Base-by-base conservation (phyloP, 2,113 vertebrate genomes). In the Peromyscus californicus region DNA sequence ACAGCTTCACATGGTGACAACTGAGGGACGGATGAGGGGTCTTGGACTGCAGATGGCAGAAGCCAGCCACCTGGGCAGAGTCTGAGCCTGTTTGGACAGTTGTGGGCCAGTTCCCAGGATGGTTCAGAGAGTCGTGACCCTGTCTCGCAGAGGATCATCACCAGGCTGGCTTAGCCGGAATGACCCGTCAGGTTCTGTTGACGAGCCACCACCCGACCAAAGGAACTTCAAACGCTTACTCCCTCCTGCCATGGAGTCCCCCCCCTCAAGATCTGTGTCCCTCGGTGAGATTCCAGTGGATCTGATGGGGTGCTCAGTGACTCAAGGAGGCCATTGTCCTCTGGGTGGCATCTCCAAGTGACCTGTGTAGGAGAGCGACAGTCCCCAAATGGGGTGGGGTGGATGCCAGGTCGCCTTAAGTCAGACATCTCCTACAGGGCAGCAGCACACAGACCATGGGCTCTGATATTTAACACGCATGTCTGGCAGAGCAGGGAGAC, bases 261-360 rank as follows among this genome's bases (percentile, higher is more conserved):
- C 10, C 10, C 8, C 1, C 7, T 84, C 51, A 33, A 33, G n/a
- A 74, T 59, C 83, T 10, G 1, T 8, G 0, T 80, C 74, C 69
- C 45, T 75, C 39, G 12, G 87, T 29, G 79, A 91, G 79, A 75
- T 19, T 21, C 6, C 0, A 1, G 19, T 69, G 69, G 74, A 39
- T 78, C 75, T 90, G 57, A 76, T 75, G 95, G 89, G 89, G 65
- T 11, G 26, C 26, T 74, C 54, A 42, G 3, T 85, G 90, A 67
- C 61, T n/a, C 45, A 26, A 17, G 70, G 36, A 91, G 7, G 8
- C 26, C 11, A 17, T 5, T 24, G 15, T 78, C 16, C 13, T 42
- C 42, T 39, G 2, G 13, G 0, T 22, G 39, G 67, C 13, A 70
- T 17, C 45, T 36, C 39, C 5, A 51, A 2, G 7, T 78, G 67